Evolutionary conservation across 2,113 vertebrate genomes (phyloP).

Genomic region (Callospermophilus lateralis): DNA sequence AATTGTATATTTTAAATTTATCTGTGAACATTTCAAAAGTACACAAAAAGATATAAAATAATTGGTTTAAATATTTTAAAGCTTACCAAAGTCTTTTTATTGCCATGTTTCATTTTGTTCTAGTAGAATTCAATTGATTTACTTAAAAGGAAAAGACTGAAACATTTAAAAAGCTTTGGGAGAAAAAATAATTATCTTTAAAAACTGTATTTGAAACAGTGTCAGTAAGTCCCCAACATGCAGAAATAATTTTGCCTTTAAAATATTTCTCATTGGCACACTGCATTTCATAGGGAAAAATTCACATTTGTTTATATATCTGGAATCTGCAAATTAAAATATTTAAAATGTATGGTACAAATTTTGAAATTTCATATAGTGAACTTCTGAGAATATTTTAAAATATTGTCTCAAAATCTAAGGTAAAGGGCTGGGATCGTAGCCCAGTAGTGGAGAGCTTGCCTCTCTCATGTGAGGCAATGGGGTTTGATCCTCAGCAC

Average conservation of each 20-base stretch:
- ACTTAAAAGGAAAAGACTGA: not conserved
- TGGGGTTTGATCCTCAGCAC: too few relatives aligned
- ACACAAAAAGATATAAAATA: not conserved
- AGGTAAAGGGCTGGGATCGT: not conserved
- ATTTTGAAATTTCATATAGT: not conserved
- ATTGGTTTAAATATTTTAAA: not conserved
- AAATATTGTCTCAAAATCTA: not conserved
- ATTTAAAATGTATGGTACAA: not conserved
- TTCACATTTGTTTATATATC: not conserved
- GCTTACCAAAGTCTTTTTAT: not conserved
- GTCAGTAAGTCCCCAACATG: not conserved
- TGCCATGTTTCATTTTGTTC: not conserved
- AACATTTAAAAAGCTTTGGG: not conserved
- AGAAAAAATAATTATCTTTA: slow-evolving; percentile 33
- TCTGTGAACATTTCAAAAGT: not conserved
- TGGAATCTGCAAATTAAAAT: not conserved
- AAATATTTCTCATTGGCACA: not conserved
- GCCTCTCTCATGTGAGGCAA: too few relatives aligned
- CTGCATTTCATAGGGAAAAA: not conserved
- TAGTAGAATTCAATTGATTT: slow-evolving; percentile 11
- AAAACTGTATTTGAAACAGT: not conserved
- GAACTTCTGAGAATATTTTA: not conserved
- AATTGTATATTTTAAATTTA: too few relatives aligned
- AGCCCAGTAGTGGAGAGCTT: too few relatives aligned
- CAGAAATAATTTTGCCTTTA: not conserved